Conservation (phyloP, 2,113 vertebrate genomes). For the Neoarius graeffei region DNA sequence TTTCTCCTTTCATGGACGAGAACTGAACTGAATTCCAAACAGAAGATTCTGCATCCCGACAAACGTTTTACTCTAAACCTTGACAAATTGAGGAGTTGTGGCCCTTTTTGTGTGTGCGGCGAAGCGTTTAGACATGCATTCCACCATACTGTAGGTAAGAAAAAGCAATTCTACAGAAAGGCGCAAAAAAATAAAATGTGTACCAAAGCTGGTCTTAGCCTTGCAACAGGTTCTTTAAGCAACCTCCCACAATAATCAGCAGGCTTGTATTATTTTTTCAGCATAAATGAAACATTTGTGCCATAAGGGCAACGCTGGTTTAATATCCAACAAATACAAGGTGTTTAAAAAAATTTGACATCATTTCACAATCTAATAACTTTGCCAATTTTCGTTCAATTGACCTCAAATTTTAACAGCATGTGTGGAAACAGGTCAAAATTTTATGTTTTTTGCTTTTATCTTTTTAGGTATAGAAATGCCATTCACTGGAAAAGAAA, state of each 20-base stretch:
- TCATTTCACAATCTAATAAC: no score
- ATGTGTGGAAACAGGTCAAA: no score
- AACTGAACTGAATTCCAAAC: neutral
- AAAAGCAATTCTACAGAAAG: neutral
- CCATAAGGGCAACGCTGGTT: neutral
- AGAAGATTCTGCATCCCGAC: neutral
- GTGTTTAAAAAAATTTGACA: no score
- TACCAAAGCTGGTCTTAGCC: neutral
- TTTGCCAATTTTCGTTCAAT: no score
- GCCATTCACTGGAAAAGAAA: no score
- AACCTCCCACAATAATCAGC: neutral
- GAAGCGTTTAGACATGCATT: neutral
- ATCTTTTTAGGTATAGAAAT: no score
- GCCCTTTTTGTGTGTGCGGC: neutral
- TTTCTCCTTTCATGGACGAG: neutral
- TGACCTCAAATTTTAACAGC: no score
- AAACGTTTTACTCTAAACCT: neutral
- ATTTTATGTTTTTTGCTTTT: no score
- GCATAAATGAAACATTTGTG: neutral
- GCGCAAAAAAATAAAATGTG: neutral
- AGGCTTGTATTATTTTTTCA: neutral
- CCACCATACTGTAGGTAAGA: neutral
- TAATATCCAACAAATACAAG: no score
- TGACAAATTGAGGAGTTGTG: neutral
- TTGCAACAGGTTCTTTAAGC: neutral